phyloP scores from a whole-genome alignment of 1,140 invertebrate genomes.

The Agraylea sexmaculata region DNA sequence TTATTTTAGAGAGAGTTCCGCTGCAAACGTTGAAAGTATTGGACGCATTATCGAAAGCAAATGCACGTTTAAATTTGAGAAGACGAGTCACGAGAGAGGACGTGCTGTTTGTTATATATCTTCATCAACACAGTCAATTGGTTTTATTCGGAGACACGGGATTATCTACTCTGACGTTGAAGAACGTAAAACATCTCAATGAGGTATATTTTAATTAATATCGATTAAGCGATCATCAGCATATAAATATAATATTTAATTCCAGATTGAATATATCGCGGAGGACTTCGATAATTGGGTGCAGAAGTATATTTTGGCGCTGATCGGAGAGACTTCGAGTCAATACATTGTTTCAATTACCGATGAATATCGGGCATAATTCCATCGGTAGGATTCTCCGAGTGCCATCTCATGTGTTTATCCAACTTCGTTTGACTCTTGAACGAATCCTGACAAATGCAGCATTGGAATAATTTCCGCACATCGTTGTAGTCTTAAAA shows the following conservation, averaged over 20 bases:
- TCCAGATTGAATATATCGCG: background rate
- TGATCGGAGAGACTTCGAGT: background rate
- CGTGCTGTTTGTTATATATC: conserved; percentile 9
- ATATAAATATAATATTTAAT: background rate
- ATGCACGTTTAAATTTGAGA: conserved; percentile 9
- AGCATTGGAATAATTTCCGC: too few relatives aligned
- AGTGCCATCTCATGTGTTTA: too few relatives aligned
- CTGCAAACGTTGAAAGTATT: conserved; percentile 6
- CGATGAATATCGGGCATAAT: too few relatives aligned
- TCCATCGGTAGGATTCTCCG: too few relatives aligned
- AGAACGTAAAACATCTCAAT: background rate
- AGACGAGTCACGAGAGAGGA: conserved; percentile 4
- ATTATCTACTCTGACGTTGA: background rate
- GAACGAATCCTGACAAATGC: too few relatives aligned
- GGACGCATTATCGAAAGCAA: conserved; percentile 10
- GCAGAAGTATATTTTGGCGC: background rate
- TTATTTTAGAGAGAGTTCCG: conserved; percentile 8
- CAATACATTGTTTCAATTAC: background rate
- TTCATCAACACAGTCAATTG: conserved; percentile 8
- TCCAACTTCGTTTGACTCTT: too few relatives aligned
- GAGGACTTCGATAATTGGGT: background rate
- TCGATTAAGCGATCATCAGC: too few relatives aligned
- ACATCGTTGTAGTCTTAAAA: too few relatives aligned
- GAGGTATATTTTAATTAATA: conserved; percentile 4
- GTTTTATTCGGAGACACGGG: conserved; percentile 2